These are phyloP conservation scores for Chaunax sp. DNA, from an alignment of 2,797 vertebrate species.

Conservation along the genomic window DNA sequence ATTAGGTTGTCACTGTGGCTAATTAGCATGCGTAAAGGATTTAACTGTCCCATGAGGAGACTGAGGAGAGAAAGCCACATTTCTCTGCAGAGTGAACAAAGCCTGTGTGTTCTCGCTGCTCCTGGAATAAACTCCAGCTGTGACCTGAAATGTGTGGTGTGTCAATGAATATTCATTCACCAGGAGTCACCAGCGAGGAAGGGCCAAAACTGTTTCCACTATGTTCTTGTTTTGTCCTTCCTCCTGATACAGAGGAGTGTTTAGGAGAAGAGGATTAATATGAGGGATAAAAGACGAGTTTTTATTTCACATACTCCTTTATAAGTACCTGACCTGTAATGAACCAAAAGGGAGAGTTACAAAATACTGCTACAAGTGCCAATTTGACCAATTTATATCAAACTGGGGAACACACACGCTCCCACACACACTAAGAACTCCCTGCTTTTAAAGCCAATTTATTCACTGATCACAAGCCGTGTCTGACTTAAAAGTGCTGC, in stretches of 20 bases:
- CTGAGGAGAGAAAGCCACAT: slow-evolving; percentile 30
- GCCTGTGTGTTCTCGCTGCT: slow-evolving; percentile 25
- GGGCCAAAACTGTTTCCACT: background rate
- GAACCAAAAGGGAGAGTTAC: background rate
- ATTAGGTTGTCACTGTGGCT: slow-evolving; percentile 42
- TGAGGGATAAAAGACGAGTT: slow-evolving; percentile 2
- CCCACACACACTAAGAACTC: slow-evolving; percentile 40
- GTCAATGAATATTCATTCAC: slow-evolving; percentile 64
- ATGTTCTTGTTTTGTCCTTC: slow-evolving; percentile 3
- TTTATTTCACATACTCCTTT: slow-evolving; percentile 28
- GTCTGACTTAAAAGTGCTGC: slow-evolving; percentile 55
- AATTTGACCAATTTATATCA: slow-evolving; percentile 79
- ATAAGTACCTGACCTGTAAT: slow-evolving; percentile 21
- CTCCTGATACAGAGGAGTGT: background rate
- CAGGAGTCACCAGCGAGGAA: slow-evolving; percentile 23
- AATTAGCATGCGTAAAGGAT: slow-evolving; percentile 63
- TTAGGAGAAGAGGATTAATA: background rate
- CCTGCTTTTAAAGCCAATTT: slow-evolving; percentile 67
- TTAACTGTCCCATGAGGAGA: slow-evolving; percentile 53
- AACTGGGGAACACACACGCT: slow-evolving; percentile 36
- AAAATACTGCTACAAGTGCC: slow-evolving; percentile 39
- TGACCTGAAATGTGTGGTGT: slow-evolving; percentile 42
- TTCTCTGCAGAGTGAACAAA: slow-evolving; percentile 34
- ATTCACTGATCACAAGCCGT: slow-evolving; percentile 65
- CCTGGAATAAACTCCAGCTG: slow-evolving; percentile 54